These are phyloP conservation scores for Scyliorhinus canicula DNA, from an alignment of 2,797 vertebrate species.

Conservation along the genomic window DNA sequence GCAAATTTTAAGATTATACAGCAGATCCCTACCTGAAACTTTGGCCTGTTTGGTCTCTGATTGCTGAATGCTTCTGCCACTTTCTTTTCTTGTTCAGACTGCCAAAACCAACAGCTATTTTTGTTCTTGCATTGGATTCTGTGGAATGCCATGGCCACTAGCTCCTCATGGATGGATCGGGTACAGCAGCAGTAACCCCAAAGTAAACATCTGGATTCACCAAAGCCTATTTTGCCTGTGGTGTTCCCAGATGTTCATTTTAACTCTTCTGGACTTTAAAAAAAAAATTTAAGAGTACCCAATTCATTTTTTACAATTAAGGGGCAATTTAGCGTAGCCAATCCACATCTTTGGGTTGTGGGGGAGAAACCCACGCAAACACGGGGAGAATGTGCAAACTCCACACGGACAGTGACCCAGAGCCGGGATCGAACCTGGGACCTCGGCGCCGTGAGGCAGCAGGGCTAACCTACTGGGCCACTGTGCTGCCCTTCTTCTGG, in stretches of 20 bases:
- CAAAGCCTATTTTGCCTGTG: neutral
- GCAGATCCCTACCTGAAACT: neutral
- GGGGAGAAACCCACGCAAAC: no score
- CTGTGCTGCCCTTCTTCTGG: no score
- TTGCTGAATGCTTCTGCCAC: neutral
- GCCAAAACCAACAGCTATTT: neutral
- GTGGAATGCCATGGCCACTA: neutral
- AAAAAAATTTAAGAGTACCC: no score
- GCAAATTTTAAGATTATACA: neutral
- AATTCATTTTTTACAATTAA: no score
- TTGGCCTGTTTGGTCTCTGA: neutral
- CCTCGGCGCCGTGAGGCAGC: no score
- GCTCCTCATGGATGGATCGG: neutral
- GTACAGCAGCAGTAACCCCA: neutral
- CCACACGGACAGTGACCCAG: no score
- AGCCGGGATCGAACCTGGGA: no score
- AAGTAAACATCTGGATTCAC: slow-evolving; percentile 12
- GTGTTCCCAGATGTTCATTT: neutral
- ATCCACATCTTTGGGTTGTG: no score
- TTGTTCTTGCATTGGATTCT: neutral
- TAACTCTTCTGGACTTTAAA: neutral
- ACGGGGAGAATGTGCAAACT: no score
- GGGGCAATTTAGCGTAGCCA: no score
- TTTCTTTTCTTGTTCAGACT: neutral
- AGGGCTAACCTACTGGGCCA: no score